Base-by-base conservation (phyloP, 2,888 invertebrate species). In the Monochamus alternatus region DNA sequence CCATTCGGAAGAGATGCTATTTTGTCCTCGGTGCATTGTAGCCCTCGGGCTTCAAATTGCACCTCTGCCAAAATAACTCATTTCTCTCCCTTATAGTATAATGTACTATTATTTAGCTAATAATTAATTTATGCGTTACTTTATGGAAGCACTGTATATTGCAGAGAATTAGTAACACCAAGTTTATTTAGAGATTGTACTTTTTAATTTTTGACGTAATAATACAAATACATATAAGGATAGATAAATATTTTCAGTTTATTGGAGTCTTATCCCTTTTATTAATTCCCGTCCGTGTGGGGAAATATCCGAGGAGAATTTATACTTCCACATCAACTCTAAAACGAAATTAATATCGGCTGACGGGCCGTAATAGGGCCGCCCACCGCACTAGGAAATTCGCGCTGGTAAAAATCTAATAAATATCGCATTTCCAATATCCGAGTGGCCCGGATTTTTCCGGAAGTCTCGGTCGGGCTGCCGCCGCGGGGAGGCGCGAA, bases 341-440 rank as follows among this genome's bases (percentile, higher is more conserved):
- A 72, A 74, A 71, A 68, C 72, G 73, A 76, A 79, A 80, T 80
- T 80, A 80, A 80, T 79, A 79, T 78, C 77, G 65, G 63, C 66
- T 72, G 77, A 78, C 74, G 72, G 75, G 75, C 55, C 55, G 78
- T 80, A 80, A 80, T 79, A 79, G 78, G 75, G 75, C 75, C 63
- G 78, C 76, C 70, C 51, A 51, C 51, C 75, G 65, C 65, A 66
- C 59, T 73, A 85, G 86, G 85, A 85, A 86, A 86, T 86, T 86
- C 85, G 82, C 80, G 82, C 83, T 83, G 83, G 84, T 86, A 86
- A 86, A 86, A 86, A 85, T 86, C 85, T 86, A 87, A 87, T 87
- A 87, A 86, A 86, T 87, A 87, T 87, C 87, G 80, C 84, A 86
- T 87, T 87, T 86, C 86, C 87, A 87, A 87, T 87, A 87, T 87